These are phyloP conservation scores for Phania funesta DNA, from an alignment of 2,888 invertebrate species.

Conservation along the genomic window DNA sequence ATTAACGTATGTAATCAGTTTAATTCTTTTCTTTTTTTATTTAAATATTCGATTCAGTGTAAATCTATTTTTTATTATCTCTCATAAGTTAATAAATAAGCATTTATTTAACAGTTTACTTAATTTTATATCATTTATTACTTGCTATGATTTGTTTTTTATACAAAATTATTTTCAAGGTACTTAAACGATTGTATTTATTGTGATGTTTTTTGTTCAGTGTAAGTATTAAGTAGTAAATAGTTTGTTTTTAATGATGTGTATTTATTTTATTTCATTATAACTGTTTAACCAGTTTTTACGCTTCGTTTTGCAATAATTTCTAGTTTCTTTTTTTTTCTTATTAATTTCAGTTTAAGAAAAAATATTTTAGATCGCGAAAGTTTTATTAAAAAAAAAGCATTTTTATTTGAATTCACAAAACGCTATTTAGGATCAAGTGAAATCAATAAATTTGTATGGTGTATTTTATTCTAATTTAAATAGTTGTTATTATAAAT, in stretches of 20 bases:
- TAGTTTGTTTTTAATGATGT: slow-evolving; percentile 22
- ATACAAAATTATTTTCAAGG: slow-evolving; percentile 47
- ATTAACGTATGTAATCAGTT: not conserved
- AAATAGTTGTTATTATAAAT: too few relatives aligned
- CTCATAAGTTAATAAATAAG: slow-evolving; percentile 28
- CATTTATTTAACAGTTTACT: slow-evolving; percentile 31
- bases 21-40: not conserved
- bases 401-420: not conserved
- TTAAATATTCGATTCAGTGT: not conserved
- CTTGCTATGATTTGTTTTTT: not conserved
- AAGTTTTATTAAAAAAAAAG: not conserved
- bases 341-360: not conserved
- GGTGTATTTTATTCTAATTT: too few relatives aligned
- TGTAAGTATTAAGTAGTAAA: not conserved
- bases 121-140: not conserved
- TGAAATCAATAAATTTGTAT: not conserved
- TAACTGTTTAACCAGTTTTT: not conserved
- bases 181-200: slow-evolving; percentile 61
- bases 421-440: not conserved
- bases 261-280: not conserved
- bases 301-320: not conserved
- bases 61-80: not conserved
- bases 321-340: not conserved
- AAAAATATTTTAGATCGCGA: not conserved
- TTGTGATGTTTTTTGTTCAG: slow-evolving; percentile 30